Conservation (phyloP, 2,797 vertebrate genomes). For the Bradypodion ventrale region DNA sequence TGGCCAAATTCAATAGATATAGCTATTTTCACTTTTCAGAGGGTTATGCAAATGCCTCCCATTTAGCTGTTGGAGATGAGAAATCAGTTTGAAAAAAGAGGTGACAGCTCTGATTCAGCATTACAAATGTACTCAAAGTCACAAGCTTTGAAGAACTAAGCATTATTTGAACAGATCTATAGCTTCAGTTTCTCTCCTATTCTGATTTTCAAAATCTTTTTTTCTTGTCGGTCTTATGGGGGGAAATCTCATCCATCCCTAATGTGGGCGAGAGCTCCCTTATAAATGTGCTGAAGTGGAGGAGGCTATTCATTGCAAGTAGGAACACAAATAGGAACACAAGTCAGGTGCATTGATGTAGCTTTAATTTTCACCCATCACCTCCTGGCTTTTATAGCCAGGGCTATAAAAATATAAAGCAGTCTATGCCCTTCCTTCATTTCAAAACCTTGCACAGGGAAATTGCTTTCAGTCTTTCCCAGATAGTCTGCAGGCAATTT, state of each 20-base stretch:
- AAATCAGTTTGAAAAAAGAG: background rate
- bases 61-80: background rate
- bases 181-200: too few species aligned
- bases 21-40: background rate
- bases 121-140: background rate
- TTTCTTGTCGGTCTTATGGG: too few species aligned
- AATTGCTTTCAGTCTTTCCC: conserved; percentile 34
- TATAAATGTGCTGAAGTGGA: background rate
- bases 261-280: background rate
- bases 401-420: background rate
- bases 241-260: background rate
- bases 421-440: background rate
- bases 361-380: conserved; percentile 14
- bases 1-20: background rate
- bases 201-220: background rate
- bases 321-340: background rate
- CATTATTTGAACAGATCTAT: background rate
- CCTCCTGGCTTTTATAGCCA: background rate
- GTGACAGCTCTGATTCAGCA: background rate
- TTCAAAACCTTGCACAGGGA: conserved; percentile 19
- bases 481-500: conserved; percentile 47
- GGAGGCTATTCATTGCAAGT: background rate
- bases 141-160: background rate
- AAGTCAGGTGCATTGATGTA: conserved; percentile 1
- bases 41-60: background rate